Evolutionary conservation across 2,888 invertebrate genomes (phyloP), one percentile per base, ranked within the genome.

Genomic region (Agelastica alni): DNA sequence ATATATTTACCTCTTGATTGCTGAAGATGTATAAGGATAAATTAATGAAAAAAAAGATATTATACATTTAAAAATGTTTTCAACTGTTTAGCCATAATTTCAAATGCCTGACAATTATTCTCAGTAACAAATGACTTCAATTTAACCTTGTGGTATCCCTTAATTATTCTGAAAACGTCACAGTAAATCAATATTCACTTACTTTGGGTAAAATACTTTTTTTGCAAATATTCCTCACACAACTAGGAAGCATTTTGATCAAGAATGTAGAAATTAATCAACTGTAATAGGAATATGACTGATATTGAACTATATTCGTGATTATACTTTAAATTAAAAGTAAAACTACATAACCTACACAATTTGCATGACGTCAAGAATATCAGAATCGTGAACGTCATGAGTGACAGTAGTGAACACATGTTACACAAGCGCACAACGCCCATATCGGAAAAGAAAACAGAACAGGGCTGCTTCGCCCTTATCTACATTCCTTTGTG

Each of bases 161-260:
- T 51, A 32, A 36, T 18, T 54, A 22, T 16, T 34, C 49, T 42
- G 13, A 49, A 59, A 54, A 47, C 47, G 42, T 53, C 55, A 53
- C 56, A 54, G 54, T 61, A 12, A 49, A 49, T 53, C 49, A 49
- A 53, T 39, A 51, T 37, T 28, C 61, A 84, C 76, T 79, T 73
- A 79, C 80, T 65, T 77, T 77, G 64, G 76, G 72, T 42, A 72
- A 70, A 57, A 75, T 67, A 37, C 71, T 70, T 64, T 75, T 75
- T 61, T 71, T 74, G 63, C 76, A 71, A 44, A 78, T 62, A 58
- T 69, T 71, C 67, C 75, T 73, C 56, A 77, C 68, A 68, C 75
- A 78, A 59, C 68, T 75, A 22, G 78, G 77, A 60, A 79, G 71
- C 80, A 79, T 80, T 67, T 72, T 71, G 36, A 10, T 41, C 5